Evolutionary conservation across 2,888 invertebrate genomes (phyloP).

Genomic region (Pseudeuparius sepicola): DNA sequence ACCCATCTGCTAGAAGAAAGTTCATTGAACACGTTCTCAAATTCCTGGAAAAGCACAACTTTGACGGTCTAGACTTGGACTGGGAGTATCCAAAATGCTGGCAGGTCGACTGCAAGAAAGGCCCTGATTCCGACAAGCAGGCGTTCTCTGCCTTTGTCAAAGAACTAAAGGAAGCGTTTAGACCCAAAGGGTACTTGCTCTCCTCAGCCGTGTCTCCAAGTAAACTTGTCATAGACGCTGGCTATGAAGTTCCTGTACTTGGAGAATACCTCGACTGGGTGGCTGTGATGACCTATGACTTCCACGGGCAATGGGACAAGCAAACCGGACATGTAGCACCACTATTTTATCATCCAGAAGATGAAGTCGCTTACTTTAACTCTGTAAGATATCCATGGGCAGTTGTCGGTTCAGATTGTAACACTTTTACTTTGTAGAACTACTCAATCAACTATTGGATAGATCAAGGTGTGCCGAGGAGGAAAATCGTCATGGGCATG

Average conservation of each 20-base stretch:
- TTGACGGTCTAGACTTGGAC: slow-evolving; percentile 90
- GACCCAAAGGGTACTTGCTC: slow-evolving; percentile 47
- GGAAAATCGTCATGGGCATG: slow-evolving; percentile 80
- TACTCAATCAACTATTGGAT: slow-evolving; percentile 87
- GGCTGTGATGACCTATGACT: slow-evolving; percentile 88
- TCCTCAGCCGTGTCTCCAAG: slow-evolving; percentile 83
- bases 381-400: slow-evolving; percentile 47
- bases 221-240: slow-evolving; percentile 77
- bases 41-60: slow-evolving; percentile 70
- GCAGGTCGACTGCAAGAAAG: slow-evolving; percentile 82
- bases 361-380: slow-evolving; percentile 74
- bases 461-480: slow-evolving; percentile 67
- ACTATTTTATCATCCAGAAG: slow-evolving; percentile 70
- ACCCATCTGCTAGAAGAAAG: slow-evolving; percentile 56
- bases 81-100: slow-evolving; percentile 92
- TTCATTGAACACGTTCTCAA: slow-evolving; percentile 67
- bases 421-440: slow-evolving; percentile 46
- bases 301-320: slow-evolving; percentile 87
- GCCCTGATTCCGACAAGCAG: slow-evolving; percentile 73
- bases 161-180: slow-evolving; percentile 52
- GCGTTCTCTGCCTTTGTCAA: slow-evolving; percentile 64
- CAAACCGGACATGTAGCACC: slow-evolving; percentile 86
- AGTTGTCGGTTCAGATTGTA: not conserved
- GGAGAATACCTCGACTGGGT: slow-evolving; percentile 78
- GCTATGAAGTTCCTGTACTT: slow-evolving; percentile 69